A percentile compares a stretch with the other conserved stretches of the same genome.
Conservation (phyloP, 2,113 vertebrate species). For the Laticauda laticaudata region DNA sequence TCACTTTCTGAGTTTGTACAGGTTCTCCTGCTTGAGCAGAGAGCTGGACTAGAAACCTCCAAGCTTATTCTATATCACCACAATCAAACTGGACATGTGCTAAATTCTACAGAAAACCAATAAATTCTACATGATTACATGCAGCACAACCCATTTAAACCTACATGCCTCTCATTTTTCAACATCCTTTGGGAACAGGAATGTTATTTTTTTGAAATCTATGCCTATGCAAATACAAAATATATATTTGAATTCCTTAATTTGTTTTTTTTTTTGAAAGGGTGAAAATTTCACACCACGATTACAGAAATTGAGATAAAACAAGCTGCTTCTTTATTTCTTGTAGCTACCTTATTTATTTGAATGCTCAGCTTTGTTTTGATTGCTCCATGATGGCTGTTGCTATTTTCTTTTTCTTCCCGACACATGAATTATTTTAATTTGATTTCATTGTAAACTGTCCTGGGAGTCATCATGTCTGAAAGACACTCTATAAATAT, state of each 20-base stretch:
- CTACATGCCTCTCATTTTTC: not conserved
- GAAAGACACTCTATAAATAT: not conserved
- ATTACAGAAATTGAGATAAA: not conserved
- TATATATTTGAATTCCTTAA: not conserved
- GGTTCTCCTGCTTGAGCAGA: too few relatives aligned
- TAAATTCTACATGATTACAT: not conserved
- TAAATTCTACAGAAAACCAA: not conserved
- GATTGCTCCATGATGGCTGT: not conserved
- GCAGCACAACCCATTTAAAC: not conserved
- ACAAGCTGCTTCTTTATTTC: not conserved
- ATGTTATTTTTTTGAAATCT: not conserved
- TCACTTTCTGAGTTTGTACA: too few relatives aligned
- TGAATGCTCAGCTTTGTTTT: not conserved
- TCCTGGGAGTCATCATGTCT: not conserved
- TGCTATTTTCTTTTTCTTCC: not conserved
- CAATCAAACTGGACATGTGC: not conserved
- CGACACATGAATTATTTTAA: not conserved
- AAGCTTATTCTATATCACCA: too few relatives aligned
- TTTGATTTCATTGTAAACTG: not conserved
- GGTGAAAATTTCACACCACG: not conserved
- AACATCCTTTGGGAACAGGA: not conserved
- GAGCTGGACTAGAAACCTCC: too few relatives aligned
- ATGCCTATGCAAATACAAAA: not conserved
- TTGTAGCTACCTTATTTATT: not conserved
- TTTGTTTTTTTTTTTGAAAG: not conserved